Evolutionary conservation across 2,113 vertebrate species (phyloP).

Genomic region (Tautogolabrus adspersus): DNA sequence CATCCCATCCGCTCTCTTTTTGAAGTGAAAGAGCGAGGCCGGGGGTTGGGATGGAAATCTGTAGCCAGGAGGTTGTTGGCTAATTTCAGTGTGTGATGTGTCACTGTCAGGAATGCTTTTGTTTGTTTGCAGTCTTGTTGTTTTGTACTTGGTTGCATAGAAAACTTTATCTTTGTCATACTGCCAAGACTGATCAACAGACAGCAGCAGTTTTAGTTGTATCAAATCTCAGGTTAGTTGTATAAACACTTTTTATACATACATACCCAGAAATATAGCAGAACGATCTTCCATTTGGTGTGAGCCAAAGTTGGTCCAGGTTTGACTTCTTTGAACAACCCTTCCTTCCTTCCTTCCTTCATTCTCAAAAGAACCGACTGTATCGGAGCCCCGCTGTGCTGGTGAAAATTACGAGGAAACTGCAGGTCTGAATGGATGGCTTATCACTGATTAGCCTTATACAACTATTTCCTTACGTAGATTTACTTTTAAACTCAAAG

Average conservation of each 20-base stretch:
- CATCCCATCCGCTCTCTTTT: slow-evolving; percentile 53
- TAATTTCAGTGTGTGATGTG: slow-evolving; percentile 28
- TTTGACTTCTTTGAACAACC: not conserved
- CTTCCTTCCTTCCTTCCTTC: not conserved
- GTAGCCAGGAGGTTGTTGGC: slow-evolving; percentile 37
- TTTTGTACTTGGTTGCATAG: slow-evolving; percentile 11
- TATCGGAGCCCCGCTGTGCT: not conserved
- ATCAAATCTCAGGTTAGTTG: not conserved
- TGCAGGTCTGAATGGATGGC: not conserved
- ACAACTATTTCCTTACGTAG: not conserved
- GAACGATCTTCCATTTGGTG: not conserved
- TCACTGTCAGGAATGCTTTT: slow-evolving; percentile 30
- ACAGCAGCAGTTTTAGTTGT: not conserved
- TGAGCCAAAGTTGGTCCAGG: not conserved
- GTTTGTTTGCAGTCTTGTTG: slow-evolving; percentile 25
- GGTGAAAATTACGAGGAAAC: not conserved
- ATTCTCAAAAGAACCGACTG: not conserved
- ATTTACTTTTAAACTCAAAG: not conserved
- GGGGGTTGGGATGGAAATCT: slow-evolving; percentile 28
- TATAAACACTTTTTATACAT: no score
- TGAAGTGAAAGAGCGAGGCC: slow-evolving; percentile 46
- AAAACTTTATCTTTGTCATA: slow-evolving; percentile 7
- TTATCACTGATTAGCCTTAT: not conserved
- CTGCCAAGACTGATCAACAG: not conserved
- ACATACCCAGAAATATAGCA: not conserved